Evolutionary conservation across 2,888 invertebrate species (phyloP), one percentile per base, ranked within the genome.

Genomic region (Folsomia manolachei): DNA sequence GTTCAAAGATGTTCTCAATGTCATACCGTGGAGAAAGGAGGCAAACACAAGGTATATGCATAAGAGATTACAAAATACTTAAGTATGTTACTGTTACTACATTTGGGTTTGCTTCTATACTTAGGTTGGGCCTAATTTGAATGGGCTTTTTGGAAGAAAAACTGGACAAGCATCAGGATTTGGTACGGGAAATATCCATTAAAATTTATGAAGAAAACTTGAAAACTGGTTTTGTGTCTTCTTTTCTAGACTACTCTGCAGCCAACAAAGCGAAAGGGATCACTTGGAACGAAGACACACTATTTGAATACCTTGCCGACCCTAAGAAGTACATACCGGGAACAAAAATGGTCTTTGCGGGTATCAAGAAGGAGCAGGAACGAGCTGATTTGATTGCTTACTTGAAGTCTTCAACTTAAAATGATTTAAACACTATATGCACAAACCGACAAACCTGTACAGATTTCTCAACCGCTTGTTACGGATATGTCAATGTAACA

Each of bases 251-350:
- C 39, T 97, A 97, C 87, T 95, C 97, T 78, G 95, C 94, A 82
- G 96, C 96, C 81, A 99, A 98, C 87, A 94, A 94, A 86, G 88
- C 89, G 79, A 99, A 98, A 76, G 94, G 94, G 81, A 96, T 99
- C 83, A 91, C 91, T 80, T 99, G 99, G 99, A 89, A 86, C 82
- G 90, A 91, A 75, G 96, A 97, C 77, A 98, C 97, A 0, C 87
- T 99, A 14, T 97, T 95, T 83, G 91, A 91, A 82, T 99, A 99
- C 86, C 88, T 99, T 82, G 94, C 95, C 84, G 97, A 99, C 85
- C 99, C 99, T 77, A 99, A 98, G 88, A 98, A 98, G 86, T 99
- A 94, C 87, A 99, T 98, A 87, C 97, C 97, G 72, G 98, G 98
- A 81, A 98, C 98, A 77, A 98, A 99, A 85, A 98, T 98, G 98